Conservation (phyloP, 2,888 invertebrate genomes). For the Cancer borealis region DNA sequence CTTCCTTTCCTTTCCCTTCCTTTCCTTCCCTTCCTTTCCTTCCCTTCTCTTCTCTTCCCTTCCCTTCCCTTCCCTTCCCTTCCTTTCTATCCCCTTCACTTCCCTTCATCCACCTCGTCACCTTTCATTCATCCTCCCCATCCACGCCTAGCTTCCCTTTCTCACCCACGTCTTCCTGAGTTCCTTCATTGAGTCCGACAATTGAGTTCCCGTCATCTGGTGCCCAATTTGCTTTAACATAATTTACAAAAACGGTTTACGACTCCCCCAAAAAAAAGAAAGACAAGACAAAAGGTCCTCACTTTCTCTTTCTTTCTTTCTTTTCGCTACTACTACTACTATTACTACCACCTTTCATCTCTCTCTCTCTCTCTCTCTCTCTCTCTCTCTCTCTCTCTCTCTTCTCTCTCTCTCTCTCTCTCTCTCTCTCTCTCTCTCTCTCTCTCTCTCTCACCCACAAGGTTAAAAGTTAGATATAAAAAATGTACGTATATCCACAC, state of each 20-base stretch:
- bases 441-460: not conserved
- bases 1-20: not conserved
- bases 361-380: slow-evolving; percentile 32
- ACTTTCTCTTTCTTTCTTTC: not conserved
- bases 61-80: not conserved
- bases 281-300: not conserved
- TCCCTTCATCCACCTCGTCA: too few relatives aligned
- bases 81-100: not conserved
- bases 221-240: slow-evolving; percentile 26
- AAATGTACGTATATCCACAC: not conserved
- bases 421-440: too few relatives aligned
- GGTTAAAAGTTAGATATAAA: too few relatives aligned
- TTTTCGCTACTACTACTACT: not conserved
- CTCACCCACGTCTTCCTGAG: not conserved
- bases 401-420: not conserved
- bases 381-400: slow-evolving; percentile 32
- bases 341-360: not conserved
- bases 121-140: not conserved
- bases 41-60: too few relatives aligned
- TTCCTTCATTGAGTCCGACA: not conserved
- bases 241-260: not conserved
- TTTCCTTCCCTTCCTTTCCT: too few relatives aligned
- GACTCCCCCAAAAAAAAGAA: not conserved
- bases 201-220: slow-evolving; percentile 29
- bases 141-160: not conserved